phyloP scores from a whole-genome alignment of 2,888 invertebrate genomes.

The Ormyrus labotus region DNA sequence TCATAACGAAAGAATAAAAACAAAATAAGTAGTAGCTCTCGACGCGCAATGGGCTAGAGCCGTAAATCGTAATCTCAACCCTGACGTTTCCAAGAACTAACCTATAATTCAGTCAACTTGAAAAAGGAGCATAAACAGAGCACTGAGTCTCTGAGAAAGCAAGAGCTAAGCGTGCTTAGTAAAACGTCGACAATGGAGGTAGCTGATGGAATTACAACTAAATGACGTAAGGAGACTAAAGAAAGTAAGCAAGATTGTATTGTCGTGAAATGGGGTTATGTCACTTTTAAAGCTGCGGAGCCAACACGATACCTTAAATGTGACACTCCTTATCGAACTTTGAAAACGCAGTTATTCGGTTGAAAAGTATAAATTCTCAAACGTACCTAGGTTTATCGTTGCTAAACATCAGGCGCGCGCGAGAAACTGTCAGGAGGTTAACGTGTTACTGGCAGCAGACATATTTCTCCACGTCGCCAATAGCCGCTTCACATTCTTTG shows the following conservation, averaged over 20 bases:
- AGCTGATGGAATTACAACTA: conserved; percentile 30
- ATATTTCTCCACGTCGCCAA: conserved; percentile 63
- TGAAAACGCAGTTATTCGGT: too few relatives aligned
- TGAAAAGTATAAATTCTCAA: neutral
- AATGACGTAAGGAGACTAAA: conserved; percentile 20
- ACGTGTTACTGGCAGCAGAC: conserved; percentile 69
- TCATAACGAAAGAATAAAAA: neutral
- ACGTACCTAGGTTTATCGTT: conserved; percentile 23
- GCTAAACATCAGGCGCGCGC: conserved; percentile 25
- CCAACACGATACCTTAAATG: neutral
- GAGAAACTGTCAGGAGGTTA: conserved; percentile 54
- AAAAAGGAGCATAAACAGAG: neutral
- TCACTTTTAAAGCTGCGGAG: neutral
- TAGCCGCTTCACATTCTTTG: neutral
- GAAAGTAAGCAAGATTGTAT: conserved; percentile 12
- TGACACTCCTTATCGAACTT: too few relatives aligned
- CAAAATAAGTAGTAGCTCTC: too few relatives aligned
- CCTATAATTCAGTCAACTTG: conserved; percentile 28
- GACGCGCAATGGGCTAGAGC: too few relatives aligned
- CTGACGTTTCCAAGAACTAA: conserved; percentile 37
- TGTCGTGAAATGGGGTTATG: conserved; percentile 34
- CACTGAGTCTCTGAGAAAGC: neutral
- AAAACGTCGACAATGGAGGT: neutral
- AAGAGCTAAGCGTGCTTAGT: neutral
- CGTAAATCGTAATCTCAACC: neutral